Percentiles rank a stretch among this genome's conserved stretches.
Evolutionary conservation across 2,888 invertebrate genomes (phyloP).

Genomic region (Trichogramma evanescens): DNA sequence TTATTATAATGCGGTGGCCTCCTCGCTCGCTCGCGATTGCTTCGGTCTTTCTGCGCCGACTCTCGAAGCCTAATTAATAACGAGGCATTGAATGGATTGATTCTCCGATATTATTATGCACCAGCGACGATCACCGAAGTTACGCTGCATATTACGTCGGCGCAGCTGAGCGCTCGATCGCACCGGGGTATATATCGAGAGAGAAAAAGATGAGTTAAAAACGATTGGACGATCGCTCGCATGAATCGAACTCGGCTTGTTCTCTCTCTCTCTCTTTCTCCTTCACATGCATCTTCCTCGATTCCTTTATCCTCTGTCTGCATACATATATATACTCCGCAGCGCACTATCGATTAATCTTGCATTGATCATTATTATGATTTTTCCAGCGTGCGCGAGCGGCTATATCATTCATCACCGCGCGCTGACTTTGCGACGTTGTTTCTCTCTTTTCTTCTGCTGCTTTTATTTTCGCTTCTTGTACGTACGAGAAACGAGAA

Average conservation of each 20-base stretch:
- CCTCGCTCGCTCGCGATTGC: no score
- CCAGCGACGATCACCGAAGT: not conserved
- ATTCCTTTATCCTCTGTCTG: no score
- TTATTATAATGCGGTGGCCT: no score
- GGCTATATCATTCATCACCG: constrained; percentile 19
- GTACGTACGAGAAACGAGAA: no score
- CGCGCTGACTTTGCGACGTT: not conserved
- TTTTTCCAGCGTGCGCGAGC: constrained; percentile 9
- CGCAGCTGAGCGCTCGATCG: not conserved
- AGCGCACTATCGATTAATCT: constrained; percentile 23
- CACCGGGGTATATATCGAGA: not conserved
- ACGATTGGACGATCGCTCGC: constrained; percentile 9
- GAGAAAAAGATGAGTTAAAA: constrained; percentile 9
- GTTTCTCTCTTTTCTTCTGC: constrained; percentile 1
- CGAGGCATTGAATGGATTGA: constrained; percentile 11
- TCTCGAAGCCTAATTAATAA: constrained; percentile 14
- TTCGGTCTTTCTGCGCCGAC: no score
- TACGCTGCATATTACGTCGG: constrained; percentile 13
- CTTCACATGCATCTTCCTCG: no score
- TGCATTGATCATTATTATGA: constrained; percentile 23
- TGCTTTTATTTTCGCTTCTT: no score
- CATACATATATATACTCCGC: not conserved
- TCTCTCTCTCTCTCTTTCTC: no score
- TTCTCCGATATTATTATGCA: not conserved
- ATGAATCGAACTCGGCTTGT: no score